phyloP scores from a whole-genome alignment of 2,113 vertebrate species.

The Vanacampus margaritifer region DNA sequence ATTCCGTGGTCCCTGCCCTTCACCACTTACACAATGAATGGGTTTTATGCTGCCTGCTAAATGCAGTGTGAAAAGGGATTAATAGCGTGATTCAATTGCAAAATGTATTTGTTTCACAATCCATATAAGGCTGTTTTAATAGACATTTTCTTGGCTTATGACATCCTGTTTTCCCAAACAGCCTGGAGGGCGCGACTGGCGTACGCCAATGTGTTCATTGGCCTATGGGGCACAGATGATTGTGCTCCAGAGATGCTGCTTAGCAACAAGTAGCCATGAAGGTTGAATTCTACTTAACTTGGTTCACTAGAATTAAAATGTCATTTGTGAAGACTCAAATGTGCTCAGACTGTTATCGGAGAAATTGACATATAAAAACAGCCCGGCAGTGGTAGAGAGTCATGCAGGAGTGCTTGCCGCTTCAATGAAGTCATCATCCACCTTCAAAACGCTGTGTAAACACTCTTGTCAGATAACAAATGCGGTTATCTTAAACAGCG shows the following conservation, averaged over 20 bases:
- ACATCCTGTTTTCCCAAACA: not conserved
- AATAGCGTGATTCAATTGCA: not conserved
- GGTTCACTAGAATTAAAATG: not conserved
- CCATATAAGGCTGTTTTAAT: not conserved
- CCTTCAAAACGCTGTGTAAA: conserved; percentile 42
- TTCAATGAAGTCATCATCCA: conserved; percentile 37
- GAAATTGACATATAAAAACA: not conserved
- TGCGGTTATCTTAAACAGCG: conserved; percentile 36
- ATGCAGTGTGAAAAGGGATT: not conserved
- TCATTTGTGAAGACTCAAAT: not conserved
- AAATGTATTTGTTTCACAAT: not conserved
- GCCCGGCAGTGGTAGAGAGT: not conserved
- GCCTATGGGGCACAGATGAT: not conserved
- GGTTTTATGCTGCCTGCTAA: no score
- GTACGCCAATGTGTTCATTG: not conserved
- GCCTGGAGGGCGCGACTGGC: not conserved
- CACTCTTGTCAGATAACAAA: conserved; percentile 46
- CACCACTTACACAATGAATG: no score
- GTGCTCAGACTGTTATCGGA: not conserved
- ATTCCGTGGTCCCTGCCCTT: no score
- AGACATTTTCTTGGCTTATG: not conserved
- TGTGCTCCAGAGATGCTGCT: not conserved
- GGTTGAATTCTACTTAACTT: not conserved
- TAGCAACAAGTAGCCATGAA: not conserved
- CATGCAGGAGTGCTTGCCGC: not conserved